Evolutionary conservation across 2,888 invertebrate genomes (phyloP).

Genomic region (Protophormia terraenovae): DNA sequence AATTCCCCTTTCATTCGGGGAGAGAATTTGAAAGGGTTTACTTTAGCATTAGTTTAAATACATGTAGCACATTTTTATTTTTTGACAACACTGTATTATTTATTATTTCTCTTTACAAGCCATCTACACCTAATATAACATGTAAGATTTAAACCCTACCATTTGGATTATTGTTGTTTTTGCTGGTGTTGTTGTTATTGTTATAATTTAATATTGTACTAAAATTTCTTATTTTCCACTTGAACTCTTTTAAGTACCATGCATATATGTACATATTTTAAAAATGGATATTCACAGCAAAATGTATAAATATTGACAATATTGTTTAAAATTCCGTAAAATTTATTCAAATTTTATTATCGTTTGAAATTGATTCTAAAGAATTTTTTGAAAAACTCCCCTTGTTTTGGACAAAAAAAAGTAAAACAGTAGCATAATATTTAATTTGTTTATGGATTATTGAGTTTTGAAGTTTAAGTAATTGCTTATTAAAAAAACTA

Average conservation of each 20-base stretch:
- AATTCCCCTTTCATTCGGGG: no score
- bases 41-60: no score
- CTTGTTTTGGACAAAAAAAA: background rate
- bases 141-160: no score
- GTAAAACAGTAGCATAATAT: constrained; percentile 54
- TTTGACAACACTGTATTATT: no score
- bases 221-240: constrained; percentile 63
- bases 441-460: constrained; percentile 58
- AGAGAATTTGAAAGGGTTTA: no score
- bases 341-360: constrained; percentile 67
- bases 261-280: background rate
- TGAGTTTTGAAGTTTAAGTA: constrained; percentile 59
- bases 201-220: constrained; percentile 1
- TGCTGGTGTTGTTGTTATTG: background rate
- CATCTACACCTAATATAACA: no score
- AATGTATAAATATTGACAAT: constrained; percentile 35
- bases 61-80: no score
- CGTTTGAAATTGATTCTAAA: constrained; percentile 67
- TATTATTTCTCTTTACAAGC: no score
- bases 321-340: constrained; percentile 62
- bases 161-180: no score
- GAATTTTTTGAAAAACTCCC: constrained; percentile 51
- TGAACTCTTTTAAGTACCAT: constrained; percentile 43
- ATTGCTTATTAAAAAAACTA: constrained; percentile 62
- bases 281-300: background rate